phyloP scores from a whole-genome alignment of 2,113 vertebrate genomes.

The Promerops cafer region DNA sequence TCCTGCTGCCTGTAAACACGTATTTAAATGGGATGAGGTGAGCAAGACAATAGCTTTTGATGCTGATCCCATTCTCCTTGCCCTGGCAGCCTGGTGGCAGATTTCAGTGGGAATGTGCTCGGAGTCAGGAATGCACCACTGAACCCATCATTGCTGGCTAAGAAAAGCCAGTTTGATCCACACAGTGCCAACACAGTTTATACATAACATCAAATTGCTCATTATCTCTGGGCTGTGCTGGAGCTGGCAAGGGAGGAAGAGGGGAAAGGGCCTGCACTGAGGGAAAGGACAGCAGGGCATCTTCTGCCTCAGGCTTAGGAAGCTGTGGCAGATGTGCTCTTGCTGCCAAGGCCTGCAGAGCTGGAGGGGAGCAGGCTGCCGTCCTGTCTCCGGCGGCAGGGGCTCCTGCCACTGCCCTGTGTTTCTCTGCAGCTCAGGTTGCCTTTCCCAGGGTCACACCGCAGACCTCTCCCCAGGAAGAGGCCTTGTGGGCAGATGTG shows the following conservation, averaged over 20 bases:
- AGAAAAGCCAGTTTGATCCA: background rate
- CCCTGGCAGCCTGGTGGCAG: background rate
- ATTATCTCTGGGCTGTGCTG: background rate
- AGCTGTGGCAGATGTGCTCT: background rate
- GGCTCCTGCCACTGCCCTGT: background rate
- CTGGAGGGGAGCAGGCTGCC: background rate
- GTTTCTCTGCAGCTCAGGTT: background rate
- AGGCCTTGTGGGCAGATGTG: background rate
- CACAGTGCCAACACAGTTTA: background rate
- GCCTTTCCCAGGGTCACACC: background rate
- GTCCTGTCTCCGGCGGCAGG: background rate
- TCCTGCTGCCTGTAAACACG: constrained; percentile 2
- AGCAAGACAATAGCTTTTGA: constrained; percentile 16
- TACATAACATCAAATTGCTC: background rate
- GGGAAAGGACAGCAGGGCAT: background rate
- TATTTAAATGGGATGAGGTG: constrained; percentile 26
- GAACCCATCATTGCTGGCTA: background rate
- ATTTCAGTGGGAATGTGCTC: background rate
- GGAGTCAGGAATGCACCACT: background rate
- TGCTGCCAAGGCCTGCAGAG: background rate
- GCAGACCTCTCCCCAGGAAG: background rate
- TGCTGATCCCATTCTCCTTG: background rate
- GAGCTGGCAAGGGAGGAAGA: background rate
- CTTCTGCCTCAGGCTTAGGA: background rate
- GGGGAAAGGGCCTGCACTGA: background rate